phyloP scores from a whole-genome alignment of 2,797 vertebrate species.

The Sarcoramphus papa region DNA sequence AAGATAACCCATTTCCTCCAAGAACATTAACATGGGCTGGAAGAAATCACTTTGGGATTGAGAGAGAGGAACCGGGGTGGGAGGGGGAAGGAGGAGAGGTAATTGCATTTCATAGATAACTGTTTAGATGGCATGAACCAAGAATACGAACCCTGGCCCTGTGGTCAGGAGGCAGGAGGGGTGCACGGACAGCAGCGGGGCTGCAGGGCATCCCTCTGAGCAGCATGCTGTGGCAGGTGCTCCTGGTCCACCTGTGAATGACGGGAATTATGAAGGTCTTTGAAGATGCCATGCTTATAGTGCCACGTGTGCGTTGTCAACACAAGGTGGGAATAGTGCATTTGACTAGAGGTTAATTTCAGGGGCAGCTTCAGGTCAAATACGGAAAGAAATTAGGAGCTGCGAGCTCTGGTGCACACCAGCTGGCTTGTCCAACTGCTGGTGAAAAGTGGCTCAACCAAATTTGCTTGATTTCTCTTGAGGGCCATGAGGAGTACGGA shows the following conservation, averaged over 20 bases:
- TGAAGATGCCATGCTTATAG: not conserved
- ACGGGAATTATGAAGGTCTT: not conserved
- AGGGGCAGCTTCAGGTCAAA: not conserved
- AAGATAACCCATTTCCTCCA: slow-evolving; percentile 23
- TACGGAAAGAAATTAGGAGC: not conserved
- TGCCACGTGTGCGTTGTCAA: accelerated
- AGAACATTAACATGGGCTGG: not conserved
- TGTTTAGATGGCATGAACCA: accelerated
- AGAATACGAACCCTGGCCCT: not conserved
- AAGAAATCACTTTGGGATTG: not conserved
- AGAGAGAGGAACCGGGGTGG: not conserved
- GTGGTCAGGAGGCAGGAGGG: not conserved
- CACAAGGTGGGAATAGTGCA: not conserved
- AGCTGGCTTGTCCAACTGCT: not conserved
- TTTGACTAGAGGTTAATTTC: not conserved
- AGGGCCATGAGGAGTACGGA: not conserved
- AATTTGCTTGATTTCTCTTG: not conserved
- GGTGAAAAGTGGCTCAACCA: not conserved
- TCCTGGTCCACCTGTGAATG: not conserved
- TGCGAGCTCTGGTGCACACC: not conserved
- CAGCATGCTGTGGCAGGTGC: accelerated
- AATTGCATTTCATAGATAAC: not conserved
- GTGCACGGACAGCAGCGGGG: accelerated
- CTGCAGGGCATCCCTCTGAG: not conserved
- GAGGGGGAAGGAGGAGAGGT: not conserved